Evolutionary conservation across 2,113 vertebrate species (phyloP).

Genomic region (Setophaga petechia): DNA sequence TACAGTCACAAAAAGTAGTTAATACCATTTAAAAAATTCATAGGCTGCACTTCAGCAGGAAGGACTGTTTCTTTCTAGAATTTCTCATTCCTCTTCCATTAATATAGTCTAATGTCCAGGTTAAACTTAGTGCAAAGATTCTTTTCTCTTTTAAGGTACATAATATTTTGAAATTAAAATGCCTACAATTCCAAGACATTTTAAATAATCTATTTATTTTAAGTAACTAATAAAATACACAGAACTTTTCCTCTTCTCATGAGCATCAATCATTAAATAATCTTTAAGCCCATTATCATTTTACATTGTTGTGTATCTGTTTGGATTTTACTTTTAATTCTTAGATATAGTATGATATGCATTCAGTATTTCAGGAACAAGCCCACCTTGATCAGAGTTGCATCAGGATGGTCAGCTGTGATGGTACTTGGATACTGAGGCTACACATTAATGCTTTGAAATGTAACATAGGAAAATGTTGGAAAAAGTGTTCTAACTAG

Average conservation of each 20-base stretch:
- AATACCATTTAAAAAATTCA: not conserved
- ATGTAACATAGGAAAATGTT: not conserved
- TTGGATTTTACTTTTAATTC: not conserved
- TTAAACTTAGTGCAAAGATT: not conserved
- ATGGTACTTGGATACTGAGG: not conserved
- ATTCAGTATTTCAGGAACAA: not conserved
- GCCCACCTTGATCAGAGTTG: not conserved
- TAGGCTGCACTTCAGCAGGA: not conserved
- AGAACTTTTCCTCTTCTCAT: not conserved
- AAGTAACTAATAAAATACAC: not conserved
- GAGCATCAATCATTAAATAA: not conserved
- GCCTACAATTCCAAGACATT: not conserved
- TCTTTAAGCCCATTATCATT: not conserved
- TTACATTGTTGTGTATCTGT: not conserved
- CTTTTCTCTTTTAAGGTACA: not conserved
- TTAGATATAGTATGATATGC: not conserved
- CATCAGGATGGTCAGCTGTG: not conserved
- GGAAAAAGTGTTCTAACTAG: not conserved
- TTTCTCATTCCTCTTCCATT: not conserved
- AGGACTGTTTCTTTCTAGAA: not conserved
- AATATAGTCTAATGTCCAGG: not conserved
- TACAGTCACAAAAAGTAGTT: not conserved
- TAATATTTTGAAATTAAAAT: not conserved
- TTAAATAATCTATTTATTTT: not conserved
- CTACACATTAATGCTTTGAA: not conserved